Evolutionary conservation across 2,797 vertebrate species (phyloP).

Genomic region (Artibeus lituratus): DNA sequence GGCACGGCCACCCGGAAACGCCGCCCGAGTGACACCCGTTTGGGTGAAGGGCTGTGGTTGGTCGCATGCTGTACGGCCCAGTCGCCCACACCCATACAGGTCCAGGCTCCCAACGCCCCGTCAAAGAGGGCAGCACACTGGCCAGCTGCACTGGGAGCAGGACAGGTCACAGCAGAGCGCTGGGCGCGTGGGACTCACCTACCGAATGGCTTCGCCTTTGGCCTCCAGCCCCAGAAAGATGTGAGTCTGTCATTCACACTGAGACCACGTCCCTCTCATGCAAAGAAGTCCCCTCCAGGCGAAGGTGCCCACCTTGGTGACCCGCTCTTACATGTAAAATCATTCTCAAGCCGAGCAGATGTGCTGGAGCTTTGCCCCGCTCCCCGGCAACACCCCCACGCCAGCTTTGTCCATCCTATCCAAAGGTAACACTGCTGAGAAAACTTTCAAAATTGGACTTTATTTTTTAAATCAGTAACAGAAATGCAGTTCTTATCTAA

Average conservation of each 20-base stretch:
- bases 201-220: not conserved
- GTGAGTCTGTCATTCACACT: not conserved
- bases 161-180: not conserved
- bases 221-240: not conserved
- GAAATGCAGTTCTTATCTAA: not conserved
- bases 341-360: not conserved
- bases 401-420: not conserved
- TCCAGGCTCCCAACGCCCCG: not conserved
- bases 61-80: accelerated
- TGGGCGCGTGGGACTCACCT: not conserved
- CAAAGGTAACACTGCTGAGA: not conserved
- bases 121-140: not conserved
- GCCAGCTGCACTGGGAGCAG: not conserved
- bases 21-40: no score
- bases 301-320: not conserved
- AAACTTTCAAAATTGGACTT: not conserved
- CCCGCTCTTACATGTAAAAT: not conserved
- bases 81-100: not conserved
- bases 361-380: not conserved
- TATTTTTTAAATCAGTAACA: not conserved
- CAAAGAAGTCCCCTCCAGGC: not conserved
- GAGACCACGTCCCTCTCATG: not conserved
- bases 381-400: accelerated
- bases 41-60: not conserved
- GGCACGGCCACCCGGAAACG: not conserved